Evolutionary conservation across 2,888 invertebrate genomes (phyloP).

Genomic region (Callimorpha dominula): DNA sequence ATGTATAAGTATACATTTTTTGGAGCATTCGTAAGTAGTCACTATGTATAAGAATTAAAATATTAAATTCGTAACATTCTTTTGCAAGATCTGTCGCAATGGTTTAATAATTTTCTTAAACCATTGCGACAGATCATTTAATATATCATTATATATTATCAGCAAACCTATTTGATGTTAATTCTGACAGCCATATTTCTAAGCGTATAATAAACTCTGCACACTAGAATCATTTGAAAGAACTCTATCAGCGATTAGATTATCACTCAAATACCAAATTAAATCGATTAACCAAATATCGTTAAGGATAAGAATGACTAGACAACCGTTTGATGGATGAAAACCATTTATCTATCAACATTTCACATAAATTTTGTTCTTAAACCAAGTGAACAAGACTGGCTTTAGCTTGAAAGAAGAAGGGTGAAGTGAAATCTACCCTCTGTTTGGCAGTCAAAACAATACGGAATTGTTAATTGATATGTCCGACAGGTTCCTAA

Average conservation of each 20-base stretch:
- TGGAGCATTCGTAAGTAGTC: too few relatives aligned
- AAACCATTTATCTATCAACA: neutral
- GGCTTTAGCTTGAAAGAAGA: neutral
- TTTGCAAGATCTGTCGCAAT: too few relatives aligned
- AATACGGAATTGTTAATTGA: conserved; percentile 3
- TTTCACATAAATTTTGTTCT: conserved; percentile 1
- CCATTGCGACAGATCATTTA: too few relatives aligned
- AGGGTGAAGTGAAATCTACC: neutral
- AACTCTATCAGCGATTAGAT: neutral
- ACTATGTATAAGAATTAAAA: too few relatives aligned
- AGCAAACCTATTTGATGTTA: too few relatives aligned
- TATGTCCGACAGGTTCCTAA: conserved; percentile 1
- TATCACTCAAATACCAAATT: neutral
- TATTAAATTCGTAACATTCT: too few relatives aligned
- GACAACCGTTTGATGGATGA: neutral
- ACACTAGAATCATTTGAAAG: too few relatives aligned
- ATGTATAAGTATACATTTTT: too few relatives aligned
- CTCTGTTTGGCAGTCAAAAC: conserved; percentile 7
- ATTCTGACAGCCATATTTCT: too few relatives aligned
- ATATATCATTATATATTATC: too few relatives aligned
- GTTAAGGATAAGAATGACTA: neutral
- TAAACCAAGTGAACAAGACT: neutral
- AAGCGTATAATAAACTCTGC: too few relatives aligned
- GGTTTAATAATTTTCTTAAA: too few relatives aligned
- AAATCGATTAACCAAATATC: neutral